Percentiles rank a stretch among this genome's conserved stretches.
phyloP scores from a whole-genome alignment of 2,113 vertebrate species.

The Piaya cayana region DNA sequence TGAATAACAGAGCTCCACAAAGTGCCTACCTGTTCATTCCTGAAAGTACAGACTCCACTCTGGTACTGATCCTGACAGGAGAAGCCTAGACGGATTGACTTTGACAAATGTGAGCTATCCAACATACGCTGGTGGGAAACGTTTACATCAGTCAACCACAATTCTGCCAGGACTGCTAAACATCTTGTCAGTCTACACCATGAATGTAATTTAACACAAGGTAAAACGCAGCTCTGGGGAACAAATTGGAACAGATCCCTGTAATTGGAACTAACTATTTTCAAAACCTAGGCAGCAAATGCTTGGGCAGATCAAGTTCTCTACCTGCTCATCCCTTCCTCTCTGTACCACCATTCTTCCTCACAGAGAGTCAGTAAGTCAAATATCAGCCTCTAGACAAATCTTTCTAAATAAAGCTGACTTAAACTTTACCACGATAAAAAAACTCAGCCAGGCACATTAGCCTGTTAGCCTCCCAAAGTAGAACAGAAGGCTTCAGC shows the following conservation, averaged over 20 bases:
- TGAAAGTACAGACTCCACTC: not conserved
- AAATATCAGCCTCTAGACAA: not conserved
- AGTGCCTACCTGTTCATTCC: not conserved
- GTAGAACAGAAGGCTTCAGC: not conserved
- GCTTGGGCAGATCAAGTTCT: not conserved
- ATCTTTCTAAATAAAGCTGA: not conserved
- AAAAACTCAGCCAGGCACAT: not conserved
- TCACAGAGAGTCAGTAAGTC: not conserved
- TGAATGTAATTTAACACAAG: not conserved
- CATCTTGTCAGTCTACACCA: slow-evolving; percentile 30
- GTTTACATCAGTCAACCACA: slow-evolving; percentile 54
- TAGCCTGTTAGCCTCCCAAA: not conserved
- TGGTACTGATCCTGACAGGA: slow-evolving; percentile 21
- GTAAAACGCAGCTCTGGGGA: slow-evolving; percentile 11
- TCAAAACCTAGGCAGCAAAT: not conserved
- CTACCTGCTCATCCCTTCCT: not conserved
- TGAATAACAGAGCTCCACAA: not conserved
- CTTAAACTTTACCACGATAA: not conserved
- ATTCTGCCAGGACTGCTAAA: slow-evolving; percentile 42
- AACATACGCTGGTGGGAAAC: slow-evolving; percentile 47
- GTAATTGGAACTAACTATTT: not conserved
- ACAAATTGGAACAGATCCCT: not conserved
- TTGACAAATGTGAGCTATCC: slow-evolving; percentile 58
- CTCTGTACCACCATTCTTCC: not conserved
- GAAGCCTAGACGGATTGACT: slow-evolving; percentile 41